Conservation (phyloP, 2,888 invertebrate genomes). For the Orchesellides sinensis region DNA sequence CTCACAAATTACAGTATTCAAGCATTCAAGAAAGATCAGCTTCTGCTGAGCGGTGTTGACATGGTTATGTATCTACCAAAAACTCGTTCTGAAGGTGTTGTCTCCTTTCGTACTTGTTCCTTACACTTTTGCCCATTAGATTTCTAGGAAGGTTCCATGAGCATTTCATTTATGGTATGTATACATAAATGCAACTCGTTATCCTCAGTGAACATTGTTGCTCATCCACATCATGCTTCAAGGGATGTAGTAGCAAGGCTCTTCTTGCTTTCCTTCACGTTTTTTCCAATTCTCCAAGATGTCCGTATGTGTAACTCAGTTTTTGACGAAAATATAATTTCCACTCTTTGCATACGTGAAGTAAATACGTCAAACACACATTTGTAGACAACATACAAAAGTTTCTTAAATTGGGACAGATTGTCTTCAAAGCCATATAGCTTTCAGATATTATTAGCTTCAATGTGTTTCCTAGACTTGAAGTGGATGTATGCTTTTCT, state of each 20-base stretch:
- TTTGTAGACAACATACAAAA: conserved; percentile 13
- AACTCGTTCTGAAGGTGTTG: conserved; percentile 20
- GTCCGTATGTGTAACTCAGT: not conserved
- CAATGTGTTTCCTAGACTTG: not conserved
- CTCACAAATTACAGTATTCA: conserved; percentile 52
- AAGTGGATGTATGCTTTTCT: not conserved
- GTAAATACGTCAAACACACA: conserved; percentile 40
- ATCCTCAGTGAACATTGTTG: not conserved
- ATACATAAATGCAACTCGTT: conserved; percentile 42
- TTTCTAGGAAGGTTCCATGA: not conserved
- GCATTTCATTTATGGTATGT: conserved; percentile 10
- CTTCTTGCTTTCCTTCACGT: not conserved
- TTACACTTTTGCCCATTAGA: too few relatives aligned
- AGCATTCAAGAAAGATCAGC: conserved; percentile 4
- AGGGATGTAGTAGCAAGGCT: not conserved
- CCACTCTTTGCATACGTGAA: conserved; percentile 23
- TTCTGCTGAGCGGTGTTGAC: conserved; percentile 3
- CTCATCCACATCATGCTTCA: not conserved
- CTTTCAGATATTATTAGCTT: conserved; percentile 20
- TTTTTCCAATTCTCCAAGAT: not conserved
- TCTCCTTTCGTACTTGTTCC: conserved; percentile 1
- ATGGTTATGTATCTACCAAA: conserved; percentile 5
- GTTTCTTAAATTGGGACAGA: conserved; percentile 22
- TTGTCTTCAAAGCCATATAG: conserved; percentile 11
- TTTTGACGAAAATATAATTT: conserved; percentile 29